These are phyloP conservation scores for Loriculus beryllinus DNA, from an alignment of 2,797 vertebrate genomes.

Conservation along the genomic window DNA sequence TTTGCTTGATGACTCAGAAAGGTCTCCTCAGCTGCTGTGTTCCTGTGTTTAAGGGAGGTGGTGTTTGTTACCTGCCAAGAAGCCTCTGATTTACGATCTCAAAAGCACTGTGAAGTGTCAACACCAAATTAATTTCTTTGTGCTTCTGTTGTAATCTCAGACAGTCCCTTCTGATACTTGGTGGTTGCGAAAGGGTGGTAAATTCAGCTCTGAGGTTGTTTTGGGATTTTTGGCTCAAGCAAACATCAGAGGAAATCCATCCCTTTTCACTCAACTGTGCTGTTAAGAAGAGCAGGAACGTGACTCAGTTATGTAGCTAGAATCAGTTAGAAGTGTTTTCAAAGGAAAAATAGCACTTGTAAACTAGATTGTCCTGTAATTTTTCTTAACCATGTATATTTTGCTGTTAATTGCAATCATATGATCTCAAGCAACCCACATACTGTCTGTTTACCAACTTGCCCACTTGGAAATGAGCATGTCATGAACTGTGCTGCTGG, in stretches of 20 bases:
- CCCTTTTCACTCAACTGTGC: conserved; percentile 24
- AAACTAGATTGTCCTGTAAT: background rate
- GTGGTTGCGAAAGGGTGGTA: background rate
- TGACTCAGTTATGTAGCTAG: background rate
- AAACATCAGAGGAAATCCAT: conserved; percentile 36
- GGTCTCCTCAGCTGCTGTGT: conserved; percentile 23
- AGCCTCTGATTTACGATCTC: conserved; percentile 51
- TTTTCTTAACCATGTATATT: background rate
- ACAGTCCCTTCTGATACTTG: background rate
- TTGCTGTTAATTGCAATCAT: background rate
- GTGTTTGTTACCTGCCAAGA: conserved; percentile 53
- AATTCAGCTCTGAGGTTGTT: conserved; percentile 33
- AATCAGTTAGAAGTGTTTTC: background rate
- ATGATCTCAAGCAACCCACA: background rate
- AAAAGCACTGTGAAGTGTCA: conserved; percentile 38
- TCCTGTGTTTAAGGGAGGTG: conserved; percentile 36
- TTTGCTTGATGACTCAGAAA: conserved; percentile 55
- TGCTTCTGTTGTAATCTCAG: background rate
- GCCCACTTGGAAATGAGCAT: background rate
- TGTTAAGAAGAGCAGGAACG: background rate
- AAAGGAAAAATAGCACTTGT: conserved; percentile 3
- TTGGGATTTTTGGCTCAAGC: conserved; percentile 13
- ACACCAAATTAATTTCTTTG: conserved; percentile 55
- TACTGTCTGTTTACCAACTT: background rate
- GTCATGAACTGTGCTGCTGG: background rate